Evolutionary conservation across 2,113 vertebrate species (phyloP), one percentile per base, ranked within the genome.

Genomic region (Bubo blakistoni): DNA sequence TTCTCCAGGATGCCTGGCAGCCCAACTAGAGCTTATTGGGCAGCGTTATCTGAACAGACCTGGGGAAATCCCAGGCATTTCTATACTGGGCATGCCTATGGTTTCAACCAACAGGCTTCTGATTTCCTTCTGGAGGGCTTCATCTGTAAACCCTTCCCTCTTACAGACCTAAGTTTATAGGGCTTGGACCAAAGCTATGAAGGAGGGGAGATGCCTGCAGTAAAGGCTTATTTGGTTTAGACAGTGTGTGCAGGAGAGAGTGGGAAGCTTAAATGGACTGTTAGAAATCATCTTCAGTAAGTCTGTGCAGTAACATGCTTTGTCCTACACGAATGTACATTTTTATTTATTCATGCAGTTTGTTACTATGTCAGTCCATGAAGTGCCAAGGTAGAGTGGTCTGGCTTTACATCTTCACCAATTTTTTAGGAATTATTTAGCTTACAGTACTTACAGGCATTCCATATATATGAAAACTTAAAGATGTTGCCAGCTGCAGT

Each of bases 31-130:
- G 52, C 26, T 57, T 57, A 1, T 12, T 47, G 40, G 21, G n/a
- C 59, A 51, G 29, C 1, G 0, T 32, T 26, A 36, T 10, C 65
- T 84, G 63, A 36, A 13, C 12, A 63, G 86, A 32, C 26, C 21
- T 26, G 20, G 25, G 63, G 17, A 58, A 24, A 55, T 57, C 19
- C 51, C 51, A 44, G 63, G 32, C 6, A 4, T 55, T 78, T n/a
- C 55, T 32, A 0, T 16, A 0, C 16, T 19, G 14, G 12, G 11
- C 16, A 2, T n/a, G 36, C 10, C 44, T 61, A 7, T 65, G 36
- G 34, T 22, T 86, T 66, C 79, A 51, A 19, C 47, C 27, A 54
- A 18, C 5, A 71, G 62, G 16, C 32, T 70, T 65, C 62, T 62
- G 17, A 5, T 80, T 73, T 74, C 51, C 44, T 76, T 73, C 30